Conservation (phyloP, 2,797 vertebrate genomes). For the Micrastur ruficollis region DNA sequence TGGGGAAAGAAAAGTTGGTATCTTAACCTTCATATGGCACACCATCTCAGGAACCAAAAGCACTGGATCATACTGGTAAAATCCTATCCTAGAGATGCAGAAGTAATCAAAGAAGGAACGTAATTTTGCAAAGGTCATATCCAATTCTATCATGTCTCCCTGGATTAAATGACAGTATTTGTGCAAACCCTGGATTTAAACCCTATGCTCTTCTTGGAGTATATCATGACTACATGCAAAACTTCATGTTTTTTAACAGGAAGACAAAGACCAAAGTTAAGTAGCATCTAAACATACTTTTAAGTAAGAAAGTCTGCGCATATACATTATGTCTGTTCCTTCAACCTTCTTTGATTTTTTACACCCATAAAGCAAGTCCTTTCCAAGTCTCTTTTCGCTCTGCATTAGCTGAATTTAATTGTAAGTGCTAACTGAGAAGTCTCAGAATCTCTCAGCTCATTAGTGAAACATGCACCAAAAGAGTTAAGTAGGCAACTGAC, state of each 20-base stretch:
- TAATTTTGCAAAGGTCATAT: not conserved
- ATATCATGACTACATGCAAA: not conserved
- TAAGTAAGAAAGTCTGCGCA: not conserved
- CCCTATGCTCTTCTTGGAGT: not conserved
- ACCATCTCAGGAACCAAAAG: not conserved
- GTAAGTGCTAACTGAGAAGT: not conserved
- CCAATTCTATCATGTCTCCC: not conserved
- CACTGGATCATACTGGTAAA: not conserved
- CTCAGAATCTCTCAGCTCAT: slow-evolving; percentile 13
- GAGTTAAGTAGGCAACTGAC: slow-evolving; percentile 1
- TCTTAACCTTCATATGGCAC: not conserved
- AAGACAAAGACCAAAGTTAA: not conserved
- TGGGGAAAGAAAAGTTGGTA: not conserved
- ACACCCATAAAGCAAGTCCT: not conserved
- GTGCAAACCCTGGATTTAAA: not conserved
- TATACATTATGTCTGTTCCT: not conserved
- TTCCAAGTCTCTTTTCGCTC: not conserved
- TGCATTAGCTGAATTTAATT: slow-evolving; percentile 24
- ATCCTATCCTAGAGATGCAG: not conserved
- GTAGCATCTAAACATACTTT: not conserved
- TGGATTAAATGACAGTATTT: not conserved
- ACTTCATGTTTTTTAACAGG: not conserved
- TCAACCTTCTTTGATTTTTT: not conserved
- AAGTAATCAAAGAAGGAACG: not conserved
- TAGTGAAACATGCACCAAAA: slow-evolving; percentile 19